Evolutionary conservation across 2,797 vertebrate species (phyloP).

Genomic region (Hemitrygon akajei): DNA sequence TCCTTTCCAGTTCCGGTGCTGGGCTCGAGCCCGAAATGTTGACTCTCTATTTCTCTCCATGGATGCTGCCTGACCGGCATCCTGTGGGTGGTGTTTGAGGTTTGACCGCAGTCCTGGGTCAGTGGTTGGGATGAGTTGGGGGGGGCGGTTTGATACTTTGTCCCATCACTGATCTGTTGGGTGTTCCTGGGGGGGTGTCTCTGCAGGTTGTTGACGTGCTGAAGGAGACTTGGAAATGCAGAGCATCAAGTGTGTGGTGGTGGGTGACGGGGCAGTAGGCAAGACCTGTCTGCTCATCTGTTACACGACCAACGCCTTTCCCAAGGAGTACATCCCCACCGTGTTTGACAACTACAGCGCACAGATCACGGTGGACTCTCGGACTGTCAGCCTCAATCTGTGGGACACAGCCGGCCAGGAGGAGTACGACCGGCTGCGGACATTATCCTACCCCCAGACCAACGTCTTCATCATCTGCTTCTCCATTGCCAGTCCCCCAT

Average conservation of each 20-base stretch:
- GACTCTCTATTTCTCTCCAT: too few relatives aligned
- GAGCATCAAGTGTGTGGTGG: conserved; percentile 35
- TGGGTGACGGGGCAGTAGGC: conserved; percentile 10
- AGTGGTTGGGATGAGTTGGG: too few relatives aligned
- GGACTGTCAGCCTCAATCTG: conserved; percentile 28
- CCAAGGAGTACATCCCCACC: conserved; percentile 30
- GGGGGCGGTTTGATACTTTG: too few relatives aligned
- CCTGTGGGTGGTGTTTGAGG: too few relatives aligned
- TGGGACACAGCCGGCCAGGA: conserved; percentile 38
- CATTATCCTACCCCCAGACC: conserved; percentile 38
- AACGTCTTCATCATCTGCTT: conserved; percentile 39
- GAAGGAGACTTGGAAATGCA: background rate
- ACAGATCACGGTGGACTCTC: conserved; percentile 19
- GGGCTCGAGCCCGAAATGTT: too few relatives aligned
- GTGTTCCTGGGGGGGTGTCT: background rate
- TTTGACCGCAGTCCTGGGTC: too few relatives aligned
- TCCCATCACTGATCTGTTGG: background rate
- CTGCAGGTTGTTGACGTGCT: background rate
- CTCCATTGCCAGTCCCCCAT: conserved; percentile 37
- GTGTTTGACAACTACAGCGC: conserved; percentile 29
- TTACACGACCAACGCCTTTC: conserved; percentile 24
- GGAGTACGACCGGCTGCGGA: conserved; percentile 37
- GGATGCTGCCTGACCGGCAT: too few relatives aligned
- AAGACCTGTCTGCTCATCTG: conserved; percentile 28
- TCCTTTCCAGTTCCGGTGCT: too few relatives aligned